phyloP scores from a whole-genome alignment of 2,113 vertebrate species.

The Alouatta palliata region DNA sequence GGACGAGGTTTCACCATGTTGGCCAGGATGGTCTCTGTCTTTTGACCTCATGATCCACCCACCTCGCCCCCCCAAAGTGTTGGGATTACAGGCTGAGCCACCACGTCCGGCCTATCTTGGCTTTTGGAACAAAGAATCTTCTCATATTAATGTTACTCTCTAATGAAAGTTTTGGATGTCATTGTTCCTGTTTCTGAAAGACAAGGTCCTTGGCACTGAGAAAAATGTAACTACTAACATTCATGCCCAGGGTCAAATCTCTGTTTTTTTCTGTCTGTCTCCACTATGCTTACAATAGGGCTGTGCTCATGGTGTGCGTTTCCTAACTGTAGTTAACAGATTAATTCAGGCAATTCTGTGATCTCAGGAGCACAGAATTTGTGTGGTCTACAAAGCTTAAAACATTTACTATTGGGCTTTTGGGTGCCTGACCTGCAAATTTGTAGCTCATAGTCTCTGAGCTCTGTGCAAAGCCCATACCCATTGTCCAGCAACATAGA shows the following conservation, averaged over 20 bases:
- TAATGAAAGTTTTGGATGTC: constrained; percentile 45
- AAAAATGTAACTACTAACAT: constrained; percentile 16
- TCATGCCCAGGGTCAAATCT: neutral
- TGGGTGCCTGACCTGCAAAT: neutral
- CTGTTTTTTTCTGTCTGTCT: constrained; percentile 21
- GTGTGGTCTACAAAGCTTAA: too few relatives aligned
- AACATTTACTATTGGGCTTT: too few relatives aligned
- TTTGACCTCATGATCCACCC: too few relatives aligned
- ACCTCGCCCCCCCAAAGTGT: too few relatives aligned
- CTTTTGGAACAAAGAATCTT: neutral
- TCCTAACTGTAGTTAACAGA: neutral
- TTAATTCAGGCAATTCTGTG: constrained; percentile 3
- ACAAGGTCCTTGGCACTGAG: neutral
- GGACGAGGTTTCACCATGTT: too few relatives aligned
- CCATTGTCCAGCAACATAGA: neutral
- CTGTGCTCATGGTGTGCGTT: neutral
- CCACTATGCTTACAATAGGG: neutral
- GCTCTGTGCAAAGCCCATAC: neutral
- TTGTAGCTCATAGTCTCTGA: neutral
- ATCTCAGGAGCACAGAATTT: neutral
- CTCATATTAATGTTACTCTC: constrained; percentile 45
- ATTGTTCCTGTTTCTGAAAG: constrained; percentile 6
- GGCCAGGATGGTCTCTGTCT: too few relatives aligned
- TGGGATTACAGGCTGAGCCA: too few relatives aligned
- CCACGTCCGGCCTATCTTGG: neutral